Evolutionary conservation across 2,797 vertebrate species (phyloP), one percentile per base, ranked within the genome.

Genomic region (Gymnocypris eckloni): DNA sequence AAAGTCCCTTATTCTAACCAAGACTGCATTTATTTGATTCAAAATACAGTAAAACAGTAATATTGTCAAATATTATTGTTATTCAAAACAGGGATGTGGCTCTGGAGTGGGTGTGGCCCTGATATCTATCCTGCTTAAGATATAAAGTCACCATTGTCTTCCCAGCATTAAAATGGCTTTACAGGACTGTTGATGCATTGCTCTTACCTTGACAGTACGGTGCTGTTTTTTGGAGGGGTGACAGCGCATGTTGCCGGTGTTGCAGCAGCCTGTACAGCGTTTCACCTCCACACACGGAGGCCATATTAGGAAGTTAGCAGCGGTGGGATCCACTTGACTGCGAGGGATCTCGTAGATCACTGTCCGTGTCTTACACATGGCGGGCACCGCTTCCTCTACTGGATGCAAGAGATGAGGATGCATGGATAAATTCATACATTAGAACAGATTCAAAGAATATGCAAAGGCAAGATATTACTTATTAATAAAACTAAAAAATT

Each of bases 301-400:
- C 98, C 98, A 99, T 91, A 99, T 96, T 92, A 99, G 95, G 93
- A 99, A 99, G 94, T 99, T 99, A 90, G 98, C 97, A 0, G 98
- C 96, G 15, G 97, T 97, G 92, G 97, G 93, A 90, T 99, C 98
- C 79, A 99, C 97, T 94, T 97, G 97, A 91, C 97, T 97, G 90
- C 98, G 95, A 88, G 98, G 97, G 91, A 99, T 99, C 96, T 99
- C 97, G 0, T 98, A 98, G 87, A 98, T 96, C 87, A 96, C 95
- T 1, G 97, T 98, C 80, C 97, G 95, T 11, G 97, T 97, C 93
- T 97, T 97, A 89, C 98, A 99, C 90, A 94, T 93, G 0, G 97
- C 98, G 0, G 97, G 97, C 86, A 97, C 90, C 43, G 98, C 98
- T 91, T 99, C 98, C 91, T 99, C 98, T 75, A 85, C 75, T 97